phyloP scores from a whole-genome alignment of 2,797 vertebrate species.

The Pogonophryne albipinna region DNA sequence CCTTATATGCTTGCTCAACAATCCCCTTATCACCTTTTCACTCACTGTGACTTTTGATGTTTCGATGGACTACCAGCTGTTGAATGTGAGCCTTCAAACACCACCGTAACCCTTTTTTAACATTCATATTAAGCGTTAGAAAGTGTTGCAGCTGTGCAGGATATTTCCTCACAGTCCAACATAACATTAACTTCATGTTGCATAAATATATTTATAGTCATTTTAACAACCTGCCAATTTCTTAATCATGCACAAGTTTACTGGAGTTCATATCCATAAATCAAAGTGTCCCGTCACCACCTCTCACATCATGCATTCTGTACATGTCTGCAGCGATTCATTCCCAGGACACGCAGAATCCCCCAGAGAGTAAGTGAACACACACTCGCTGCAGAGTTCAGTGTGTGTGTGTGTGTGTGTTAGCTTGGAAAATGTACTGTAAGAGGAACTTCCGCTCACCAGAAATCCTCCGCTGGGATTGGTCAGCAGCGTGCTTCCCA shows the following conservation, averaged over 20 bases:
- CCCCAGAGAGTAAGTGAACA: conserved; percentile 45
- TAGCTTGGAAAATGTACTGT: conserved; percentile 39
- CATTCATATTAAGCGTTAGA: neutral
- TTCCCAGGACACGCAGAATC: conserved; percentile 54
- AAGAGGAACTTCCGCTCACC: conserved; percentile 84
- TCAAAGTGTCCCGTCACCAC: neutral
- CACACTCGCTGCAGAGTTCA: conserved; percentile 9
- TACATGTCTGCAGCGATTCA: conserved; percentile 42
- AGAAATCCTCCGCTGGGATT: conserved; percentile 96
- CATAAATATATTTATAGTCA: neutral
- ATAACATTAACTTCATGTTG: neutral
- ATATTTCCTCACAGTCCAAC: neutral
- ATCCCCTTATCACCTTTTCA: no score
- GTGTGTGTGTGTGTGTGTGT: neutral
- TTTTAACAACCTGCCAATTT: conserved; percentile 1
- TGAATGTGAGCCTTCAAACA: no score
- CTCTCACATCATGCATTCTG: conserved; percentile 7
- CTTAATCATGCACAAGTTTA: conserved; percentile 7
- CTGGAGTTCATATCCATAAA: conserved; percentile 24
- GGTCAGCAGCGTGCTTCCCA: conserved; percentile 96
- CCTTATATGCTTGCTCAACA: no score
- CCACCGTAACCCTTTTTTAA: neutral
- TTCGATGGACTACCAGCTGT: no score
- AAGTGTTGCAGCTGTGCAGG: conserved; percentile 14
- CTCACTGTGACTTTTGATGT: no score